These are phyloP conservation scores for Garrulus glandarius DNA, from an alignment of 2,797 vertebrate genomes.

Conservation along the genomic window DNA sequence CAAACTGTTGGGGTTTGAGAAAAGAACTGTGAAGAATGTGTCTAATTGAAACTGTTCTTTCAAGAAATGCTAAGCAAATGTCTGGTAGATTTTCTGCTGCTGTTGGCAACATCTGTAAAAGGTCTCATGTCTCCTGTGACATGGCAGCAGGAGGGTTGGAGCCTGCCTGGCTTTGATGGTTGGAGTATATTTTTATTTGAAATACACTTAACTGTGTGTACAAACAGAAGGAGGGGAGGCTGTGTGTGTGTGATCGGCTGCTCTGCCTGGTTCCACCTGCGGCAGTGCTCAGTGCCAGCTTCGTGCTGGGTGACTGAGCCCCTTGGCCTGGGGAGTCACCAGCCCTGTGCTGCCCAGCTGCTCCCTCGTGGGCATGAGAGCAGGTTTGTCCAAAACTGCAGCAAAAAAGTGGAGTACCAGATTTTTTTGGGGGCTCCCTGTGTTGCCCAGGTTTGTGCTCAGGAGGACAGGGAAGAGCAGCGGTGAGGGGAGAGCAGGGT, in stretches of 20 bases:
- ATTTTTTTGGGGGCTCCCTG: rapidly evolving
- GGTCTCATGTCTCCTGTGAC: background rate
- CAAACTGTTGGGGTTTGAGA: conserved; percentile 22
- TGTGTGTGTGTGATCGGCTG: background rate
- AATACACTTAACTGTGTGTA: rapidly evolving
- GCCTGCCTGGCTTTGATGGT: background rate
- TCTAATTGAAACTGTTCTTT: background rate
- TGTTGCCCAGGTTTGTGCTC: background rate
- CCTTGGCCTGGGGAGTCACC: background rate
- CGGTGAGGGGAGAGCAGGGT: background rate
- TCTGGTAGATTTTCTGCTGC: background rate
- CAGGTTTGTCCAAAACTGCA: rapidly evolving
- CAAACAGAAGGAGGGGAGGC: background rate
- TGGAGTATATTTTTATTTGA: background rate
- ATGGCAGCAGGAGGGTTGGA: background rate
- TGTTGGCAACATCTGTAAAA: background rate
- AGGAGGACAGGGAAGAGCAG: background rate
- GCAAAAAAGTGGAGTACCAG: rapidly evolving
- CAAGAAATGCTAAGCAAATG: background rate
- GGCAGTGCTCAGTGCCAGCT: background rate
- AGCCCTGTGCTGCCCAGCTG: background rate
- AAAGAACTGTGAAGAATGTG: background rate
- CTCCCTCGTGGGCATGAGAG: rapidly evolving
- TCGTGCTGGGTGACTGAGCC: background rate
- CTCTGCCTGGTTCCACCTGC: background rate